These are phyloP conservation scores for Drusus annulatus DNA, from an alignment of 1,140 invertebrate genomes.

Conservation along the genomic window DNA sequence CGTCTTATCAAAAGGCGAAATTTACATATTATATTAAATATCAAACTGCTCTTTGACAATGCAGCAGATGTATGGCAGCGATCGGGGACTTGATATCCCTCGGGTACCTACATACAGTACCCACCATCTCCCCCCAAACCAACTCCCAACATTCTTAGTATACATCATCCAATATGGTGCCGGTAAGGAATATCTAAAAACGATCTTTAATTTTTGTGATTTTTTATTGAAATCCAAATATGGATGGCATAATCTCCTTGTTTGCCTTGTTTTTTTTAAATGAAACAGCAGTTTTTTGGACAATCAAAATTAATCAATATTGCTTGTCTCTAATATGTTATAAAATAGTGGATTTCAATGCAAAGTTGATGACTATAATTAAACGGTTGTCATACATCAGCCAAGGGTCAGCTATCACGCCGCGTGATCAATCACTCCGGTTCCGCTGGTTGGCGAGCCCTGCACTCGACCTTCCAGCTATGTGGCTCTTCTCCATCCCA, in stretches of 20 bases:
- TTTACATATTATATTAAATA: constrained; percentile 59
- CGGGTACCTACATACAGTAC: neutral
- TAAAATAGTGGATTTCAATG: too few relatives aligned
- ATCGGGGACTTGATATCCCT: neutral
- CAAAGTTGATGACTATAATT: neutral
- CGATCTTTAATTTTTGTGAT: neutral
- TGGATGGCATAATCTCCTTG: too few relatives aligned
- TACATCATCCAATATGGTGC: constrained; percentile 5
- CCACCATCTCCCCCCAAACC: too few relatives aligned
- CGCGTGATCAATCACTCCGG: neutral
- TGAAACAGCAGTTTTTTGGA: too few relatives aligned
- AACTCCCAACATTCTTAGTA: too few relatives aligned
- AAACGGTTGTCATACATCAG: constrained; percentile 2
- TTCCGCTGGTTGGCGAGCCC: neutral
- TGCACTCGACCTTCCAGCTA: neutral
- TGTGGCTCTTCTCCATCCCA: neutral
- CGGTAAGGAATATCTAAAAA: neutral
- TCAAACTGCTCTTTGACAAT: constrained; percentile 44
- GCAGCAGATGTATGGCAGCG: constrained; percentile 46
- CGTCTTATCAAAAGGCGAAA: constrained; percentile 50
- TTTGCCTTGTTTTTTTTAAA: too few relatives aligned
- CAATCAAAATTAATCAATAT: too few relatives aligned
- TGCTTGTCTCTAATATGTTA: too few relatives aligned
- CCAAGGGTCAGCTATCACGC: neutral
- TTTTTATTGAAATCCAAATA: neutral